Evolutionary conservation across 2,113 vertebrate species (phyloP), one percentile per base, ranked within the genome.

Genomic region (Thryonomys swinderianus): DNA sequence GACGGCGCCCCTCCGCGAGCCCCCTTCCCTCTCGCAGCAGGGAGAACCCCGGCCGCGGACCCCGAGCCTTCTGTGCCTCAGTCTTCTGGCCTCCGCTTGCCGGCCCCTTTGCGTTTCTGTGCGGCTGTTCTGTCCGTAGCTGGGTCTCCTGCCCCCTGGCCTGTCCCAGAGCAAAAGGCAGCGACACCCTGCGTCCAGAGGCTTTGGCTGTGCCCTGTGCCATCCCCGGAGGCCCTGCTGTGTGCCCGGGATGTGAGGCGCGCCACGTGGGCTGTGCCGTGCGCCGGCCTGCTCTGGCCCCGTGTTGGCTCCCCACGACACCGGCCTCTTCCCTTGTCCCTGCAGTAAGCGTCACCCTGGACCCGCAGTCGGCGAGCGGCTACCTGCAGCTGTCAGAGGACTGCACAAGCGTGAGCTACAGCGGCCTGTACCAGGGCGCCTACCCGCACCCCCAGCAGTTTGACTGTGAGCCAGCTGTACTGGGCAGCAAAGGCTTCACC

Each of bases 321-420:
- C 32, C 16, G 48, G 4, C 42, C 18, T 37, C 67, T 61, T 62
- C 40, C n/a, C 10, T 40, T 91, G 64, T 93, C 53, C 76, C 89
- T 62, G 51, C 93, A 98, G 98, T 97, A 32, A 97, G 86, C 1
- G 91, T 99, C 82, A 99, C 97, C 64, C 96, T 99, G 85, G 98
- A 99, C 88, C 97, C 97, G 0, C 98, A 98, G 92, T 99, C 99
- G 0, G 99, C 99, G 67, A 98, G 99, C 2, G 93, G 98, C 30
- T 97, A 93, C 92, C 98, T 99, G 40, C 97, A 93, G 7, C 93
- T 99, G 91, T 99, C 99, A 0, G 98, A 98, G 0, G 98, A 99
- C 97, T 98, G 98, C 93, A 99, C 99, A 84, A 97, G 98, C 1
- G 98, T 99, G 93, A 97, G 98, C 90, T 98, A 98, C 91, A 98